Evolutionary conservation across 1,140 invertebrate genomes (phyloP).

Genomic region (Nebria ingens): DNA sequence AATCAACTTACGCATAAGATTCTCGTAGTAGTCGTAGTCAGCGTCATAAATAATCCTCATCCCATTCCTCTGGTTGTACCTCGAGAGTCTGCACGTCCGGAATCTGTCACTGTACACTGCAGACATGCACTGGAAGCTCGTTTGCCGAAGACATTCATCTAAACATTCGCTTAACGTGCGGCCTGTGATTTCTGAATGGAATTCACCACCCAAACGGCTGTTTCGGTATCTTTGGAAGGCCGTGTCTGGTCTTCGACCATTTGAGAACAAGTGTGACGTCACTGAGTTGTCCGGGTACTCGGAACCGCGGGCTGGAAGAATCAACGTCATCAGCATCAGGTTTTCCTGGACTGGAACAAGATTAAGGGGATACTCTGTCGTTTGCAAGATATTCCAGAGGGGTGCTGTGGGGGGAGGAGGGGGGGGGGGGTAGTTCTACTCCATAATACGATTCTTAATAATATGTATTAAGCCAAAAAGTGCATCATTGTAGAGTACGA

Average conservation of each 20-base stretch:
- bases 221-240: slow-evolving; percentile 82
- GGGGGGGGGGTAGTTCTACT: too few species aligned
- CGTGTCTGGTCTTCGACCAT: slow-evolving; percentile 69
- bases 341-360: neutral
- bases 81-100: slow-evolving; percentile 70
- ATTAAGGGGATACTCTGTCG: neutral
- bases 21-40: slow-evolving; percentile 86
- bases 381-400: too few species aligned
- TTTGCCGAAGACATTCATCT: slow-evolving; percentile 77
- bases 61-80: slow-evolving; percentile 79
- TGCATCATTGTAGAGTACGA: too few species aligned
- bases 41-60: slow-evolving; percentile 80
- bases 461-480: too few species aligned
- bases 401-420: too few species aligned
- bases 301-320: slow-evolving; percentile 53
- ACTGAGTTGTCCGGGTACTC: slow-evolving; percentile 76
- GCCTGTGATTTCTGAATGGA: slow-evolving; percentile 80
- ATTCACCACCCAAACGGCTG: slow-evolving; percentile 71
- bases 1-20: slow-evolving; percentile 72
- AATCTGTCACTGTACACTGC: slow-evolving; percentile 79
- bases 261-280: slow-evolving; percentile 68
- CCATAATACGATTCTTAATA: too few species aligned
- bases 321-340: slow-evolving; percentile 3
- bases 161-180: slow-evolving; percentile 77
- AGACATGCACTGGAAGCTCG: slow-evolving; percentile 77